Conservation (phyloP, 2,797 vertebrate genomes). For the Mycteria americana region DNA sequence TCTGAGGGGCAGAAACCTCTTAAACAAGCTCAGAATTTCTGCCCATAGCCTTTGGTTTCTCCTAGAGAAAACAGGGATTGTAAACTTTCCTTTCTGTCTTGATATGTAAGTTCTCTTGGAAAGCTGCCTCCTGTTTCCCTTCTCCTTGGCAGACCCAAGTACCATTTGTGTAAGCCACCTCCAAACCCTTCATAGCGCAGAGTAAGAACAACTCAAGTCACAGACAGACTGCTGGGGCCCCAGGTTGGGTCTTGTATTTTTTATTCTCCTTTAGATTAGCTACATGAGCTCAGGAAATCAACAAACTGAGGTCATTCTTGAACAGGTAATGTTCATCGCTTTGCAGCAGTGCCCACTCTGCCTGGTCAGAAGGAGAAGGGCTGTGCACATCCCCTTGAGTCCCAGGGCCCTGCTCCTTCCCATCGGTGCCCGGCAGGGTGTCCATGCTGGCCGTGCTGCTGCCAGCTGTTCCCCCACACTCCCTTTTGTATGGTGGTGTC, state of each 20-base stretch:
- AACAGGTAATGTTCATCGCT: background rate
- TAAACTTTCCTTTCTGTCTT: background rate
- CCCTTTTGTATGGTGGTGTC: too few relatives aligned
- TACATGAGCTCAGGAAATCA: background rate
- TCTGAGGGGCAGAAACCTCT: background rate
- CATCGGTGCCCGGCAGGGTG: accelerated
- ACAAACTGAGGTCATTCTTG: background rate
- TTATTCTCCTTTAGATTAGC: background rate
- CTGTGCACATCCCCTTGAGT: background rate
- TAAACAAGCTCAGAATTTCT: background rate
- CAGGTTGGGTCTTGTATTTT: too few relatives aligned
- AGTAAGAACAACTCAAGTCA: background rate
- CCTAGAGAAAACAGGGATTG: background rate
- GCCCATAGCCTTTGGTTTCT: background rate
- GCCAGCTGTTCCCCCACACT: background rate
- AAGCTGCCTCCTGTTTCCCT: background rate
- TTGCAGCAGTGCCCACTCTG: background rate
- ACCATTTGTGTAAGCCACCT: background rate
- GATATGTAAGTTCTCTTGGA: background rate
- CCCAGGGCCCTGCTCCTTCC: background rate
- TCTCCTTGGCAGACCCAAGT: background rate
- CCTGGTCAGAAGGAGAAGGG: background rate
- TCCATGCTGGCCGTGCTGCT: background rate
- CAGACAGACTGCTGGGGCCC: background rate
- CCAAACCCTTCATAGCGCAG: background rate